Conservation (phyloP, 2,888 invertebrate species). For the Euplagia quadripunctaria region DNA sequence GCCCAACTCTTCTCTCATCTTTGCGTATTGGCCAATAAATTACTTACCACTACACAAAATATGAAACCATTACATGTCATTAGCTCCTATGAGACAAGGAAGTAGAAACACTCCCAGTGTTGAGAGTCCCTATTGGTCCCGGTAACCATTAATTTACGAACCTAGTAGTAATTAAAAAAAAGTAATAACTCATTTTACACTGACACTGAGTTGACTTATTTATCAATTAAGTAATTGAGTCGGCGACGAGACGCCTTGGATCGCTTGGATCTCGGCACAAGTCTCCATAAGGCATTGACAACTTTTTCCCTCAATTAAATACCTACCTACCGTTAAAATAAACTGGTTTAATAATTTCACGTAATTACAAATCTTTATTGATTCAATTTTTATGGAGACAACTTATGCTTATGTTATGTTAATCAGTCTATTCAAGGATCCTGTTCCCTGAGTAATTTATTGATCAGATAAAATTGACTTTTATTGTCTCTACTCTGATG, state of each 20-base stretch:
- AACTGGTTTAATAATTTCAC: slow-evolving; percentile 1
- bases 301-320: background rate
- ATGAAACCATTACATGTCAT: too few relatives aligned
- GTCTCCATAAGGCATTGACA: background rate
- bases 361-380: background rate
- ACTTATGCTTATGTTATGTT: background rate
- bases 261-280: background rate
- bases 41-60: too few relatives aligned
- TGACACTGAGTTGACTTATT: background rate
- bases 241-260: background rate
- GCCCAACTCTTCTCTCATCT: too few relatives aligned
- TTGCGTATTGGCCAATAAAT: too few relatives aligned
- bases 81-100: too few relatives aligned
- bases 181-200: background rate
- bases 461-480: background rate
- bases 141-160: background rate
- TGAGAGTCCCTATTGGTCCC: too few relatives aligned
- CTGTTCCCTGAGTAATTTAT: background rate
- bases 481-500: slow-evolving; percentile 1
- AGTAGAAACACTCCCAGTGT: too few relatives aligned
- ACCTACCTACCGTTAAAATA: background rate
- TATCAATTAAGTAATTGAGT: slow-evolving; percentile 4
- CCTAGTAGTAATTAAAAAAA: background rate
- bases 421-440: background rate
- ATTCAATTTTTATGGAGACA: background rate